Evolutionary conservation across 30 jellyfish, hydroid and myxozoan genomes (phyloP).

Genomic region (Aurelia aurita): DNA sequence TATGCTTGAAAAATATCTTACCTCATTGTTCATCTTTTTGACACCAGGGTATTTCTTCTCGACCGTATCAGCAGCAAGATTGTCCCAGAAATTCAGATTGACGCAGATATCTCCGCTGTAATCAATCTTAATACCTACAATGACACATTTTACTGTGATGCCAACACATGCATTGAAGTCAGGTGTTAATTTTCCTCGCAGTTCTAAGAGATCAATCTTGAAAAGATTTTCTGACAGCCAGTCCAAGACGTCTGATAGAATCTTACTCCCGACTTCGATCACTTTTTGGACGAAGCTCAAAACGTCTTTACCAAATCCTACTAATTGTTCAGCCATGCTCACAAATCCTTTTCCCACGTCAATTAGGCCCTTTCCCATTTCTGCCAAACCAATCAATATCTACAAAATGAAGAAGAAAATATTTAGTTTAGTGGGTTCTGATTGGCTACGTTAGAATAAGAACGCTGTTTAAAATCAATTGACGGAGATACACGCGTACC

Average conservation of each 20-base stretch:
- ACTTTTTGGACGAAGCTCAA: conserved; percentile 30
- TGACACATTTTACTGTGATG: conserved; percentile 22
- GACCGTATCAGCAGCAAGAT: conserved; percentile 37
- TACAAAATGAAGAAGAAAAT: not conserved
- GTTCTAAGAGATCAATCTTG: conserved; percentile 23
- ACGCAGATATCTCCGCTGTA: conserved; percentile 53
- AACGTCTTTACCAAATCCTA: conserved; percentile 44
- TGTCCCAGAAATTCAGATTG: conserved; percentile 46
- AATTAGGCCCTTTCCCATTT: conserved; percentile 54
- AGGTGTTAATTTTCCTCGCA: conserved; percentile 34
- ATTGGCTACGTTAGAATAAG: not conserved
- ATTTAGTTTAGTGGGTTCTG: not conserved
- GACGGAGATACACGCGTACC: too few species aligned
- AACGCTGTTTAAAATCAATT: too few species aligned
- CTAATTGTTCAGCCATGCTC: conserved; percentile 25
- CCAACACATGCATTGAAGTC: conserved; percentile 74
- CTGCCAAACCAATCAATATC: conserved; percentile 67
- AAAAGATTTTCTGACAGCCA: conserved; percentile 39
- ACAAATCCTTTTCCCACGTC: conserved; percentile 63
- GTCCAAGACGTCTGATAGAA: conserved; percentile 16
- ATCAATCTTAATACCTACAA: conserved; percentile 40
- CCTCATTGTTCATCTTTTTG: conserved; percentile 37
- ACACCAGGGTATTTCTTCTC: conserved; percentile 65
- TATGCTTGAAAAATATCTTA: not conserved
- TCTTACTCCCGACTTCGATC: conserved; percentile 48